These are phyloP conservation scores for Alligator sinensis DNA, from an alignment of 2,113 vertebrate genomes.

Conservation along the genomic window DNA sequence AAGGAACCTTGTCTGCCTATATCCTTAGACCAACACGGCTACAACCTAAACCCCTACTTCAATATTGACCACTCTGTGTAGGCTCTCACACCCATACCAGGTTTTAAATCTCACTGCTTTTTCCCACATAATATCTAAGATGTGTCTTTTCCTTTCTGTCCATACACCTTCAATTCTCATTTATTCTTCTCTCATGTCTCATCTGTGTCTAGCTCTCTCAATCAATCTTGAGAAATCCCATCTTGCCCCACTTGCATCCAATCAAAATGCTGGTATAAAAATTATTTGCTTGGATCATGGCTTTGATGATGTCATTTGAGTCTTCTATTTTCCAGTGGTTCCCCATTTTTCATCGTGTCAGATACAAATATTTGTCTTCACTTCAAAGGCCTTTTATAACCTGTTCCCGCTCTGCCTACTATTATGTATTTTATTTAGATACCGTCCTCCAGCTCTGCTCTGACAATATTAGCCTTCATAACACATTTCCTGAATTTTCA, in stretches of 20 bases:
- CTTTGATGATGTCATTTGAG: not conserved
- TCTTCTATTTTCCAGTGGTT: not conserved
- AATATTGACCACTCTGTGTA: not conserved
- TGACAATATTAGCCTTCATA: not conserved
- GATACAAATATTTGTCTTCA: not conserved
- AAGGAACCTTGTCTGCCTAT: no score
- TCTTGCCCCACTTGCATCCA: not conserved
- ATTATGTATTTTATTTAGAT: accelerated
- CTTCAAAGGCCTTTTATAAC: not conserved
- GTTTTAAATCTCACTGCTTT: not conserved
- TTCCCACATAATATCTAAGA: not conserved
- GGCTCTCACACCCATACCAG: not conserved
- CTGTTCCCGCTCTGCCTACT: not conserved
- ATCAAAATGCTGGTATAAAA: not conserved
- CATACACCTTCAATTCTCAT: not conserved
- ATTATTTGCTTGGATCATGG: not conserved
- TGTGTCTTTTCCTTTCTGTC: not conserved
- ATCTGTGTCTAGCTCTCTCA: not conserved
- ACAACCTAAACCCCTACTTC: no score
- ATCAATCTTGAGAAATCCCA: not conserved
- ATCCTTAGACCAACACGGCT: no score
- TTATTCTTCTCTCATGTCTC: not conserved
- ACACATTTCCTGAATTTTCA: not conserved
- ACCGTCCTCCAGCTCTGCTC: not conserved
- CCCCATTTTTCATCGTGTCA: not conserved